phyloP scores from a whole-genome alignment of 2,113 vertebrate genomes.

The Egretta garzetta region DNA sequence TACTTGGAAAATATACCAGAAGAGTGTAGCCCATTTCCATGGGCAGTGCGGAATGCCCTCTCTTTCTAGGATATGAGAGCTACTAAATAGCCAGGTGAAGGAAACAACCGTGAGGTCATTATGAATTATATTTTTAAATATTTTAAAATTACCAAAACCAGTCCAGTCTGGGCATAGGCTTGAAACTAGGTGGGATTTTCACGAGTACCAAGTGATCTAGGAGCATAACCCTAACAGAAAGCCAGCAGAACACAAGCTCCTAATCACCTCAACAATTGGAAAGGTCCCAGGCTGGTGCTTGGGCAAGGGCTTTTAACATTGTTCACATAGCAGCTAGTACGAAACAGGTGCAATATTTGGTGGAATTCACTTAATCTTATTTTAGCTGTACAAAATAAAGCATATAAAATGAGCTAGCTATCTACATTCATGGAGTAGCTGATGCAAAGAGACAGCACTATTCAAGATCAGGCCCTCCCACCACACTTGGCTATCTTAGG shows the following conservation, averaged over 20 bases:
- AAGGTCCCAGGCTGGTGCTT: background rate
- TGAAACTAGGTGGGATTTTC: background rate
- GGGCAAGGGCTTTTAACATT: background rate
- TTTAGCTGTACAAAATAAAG: background rate
- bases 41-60: background rate
- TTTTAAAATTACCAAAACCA: background rate
- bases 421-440: background rate
- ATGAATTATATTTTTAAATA: too few species aligned
- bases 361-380: background rate
- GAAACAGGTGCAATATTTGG: background rate
- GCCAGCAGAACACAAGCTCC: background rate
- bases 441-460: background rate
- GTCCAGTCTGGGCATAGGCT: background rate
- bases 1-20: background rate
- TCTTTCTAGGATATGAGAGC: background rate
- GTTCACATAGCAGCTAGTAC: background rate
- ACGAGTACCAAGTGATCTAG: background rate
- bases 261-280: background rate
- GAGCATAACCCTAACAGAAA: background rate
- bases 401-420: background rate
- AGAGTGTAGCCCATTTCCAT: background rate
- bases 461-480: background rate
- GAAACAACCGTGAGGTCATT: background rate
- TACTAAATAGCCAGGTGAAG: background rate
- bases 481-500: background rate